Base-by-base conservation (phyloP, 2,888 invertebrate genomes). In the Eupithecia insigniata region DNA sequence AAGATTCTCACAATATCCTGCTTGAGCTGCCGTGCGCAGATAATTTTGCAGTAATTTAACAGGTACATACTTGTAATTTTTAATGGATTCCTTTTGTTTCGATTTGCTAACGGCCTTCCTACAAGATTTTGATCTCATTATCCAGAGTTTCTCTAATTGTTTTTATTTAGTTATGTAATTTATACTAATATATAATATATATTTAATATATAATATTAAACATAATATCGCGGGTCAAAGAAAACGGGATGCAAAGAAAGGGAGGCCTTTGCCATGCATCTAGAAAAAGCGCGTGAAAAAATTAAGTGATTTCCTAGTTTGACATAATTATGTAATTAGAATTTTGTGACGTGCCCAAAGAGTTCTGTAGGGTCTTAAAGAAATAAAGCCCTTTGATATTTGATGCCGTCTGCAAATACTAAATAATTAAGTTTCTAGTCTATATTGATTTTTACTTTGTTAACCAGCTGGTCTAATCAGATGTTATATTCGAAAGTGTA, bases 61-160 rank as follows among this genome's bases (percentile, higher is more conserved):
- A 26, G 67, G 46, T 69, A 34, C 0, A 0, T 34, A 34, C 74
- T 77, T 79, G 78, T 72, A 70, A 74, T 78, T 71, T n/a, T 84
- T 79, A 60, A 60, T 30, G 28, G 60, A 55, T 55, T 60, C 82
- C 79, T 81, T 81, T 83, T 82, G 80, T 82, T 77, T 81, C 74
- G 77, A 75, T 77, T 76, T 76, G 66, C 79, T 82, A 78, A 79
- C 82, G 81, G 55, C 87, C 89, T 90, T 87, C 85, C 58, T 22
- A 30, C 12, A 58, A 26, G 62, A 26, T 77, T 77, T 80, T 86
- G 81, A 82, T 84, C 83, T 60, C 6, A 16, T 28, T 16, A 30
- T 60, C 60, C 60, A 60, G 16, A 60, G 30, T 30, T 30, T 16
- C 30, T 60, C 18, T 8, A 60, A n/a, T 3, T 18, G 28, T 55